These are phyloP conservation scores for Troides helena DNA, from an alignment of 2,888 invertebrate genomes.

Conservation along the genomic window DNA sequence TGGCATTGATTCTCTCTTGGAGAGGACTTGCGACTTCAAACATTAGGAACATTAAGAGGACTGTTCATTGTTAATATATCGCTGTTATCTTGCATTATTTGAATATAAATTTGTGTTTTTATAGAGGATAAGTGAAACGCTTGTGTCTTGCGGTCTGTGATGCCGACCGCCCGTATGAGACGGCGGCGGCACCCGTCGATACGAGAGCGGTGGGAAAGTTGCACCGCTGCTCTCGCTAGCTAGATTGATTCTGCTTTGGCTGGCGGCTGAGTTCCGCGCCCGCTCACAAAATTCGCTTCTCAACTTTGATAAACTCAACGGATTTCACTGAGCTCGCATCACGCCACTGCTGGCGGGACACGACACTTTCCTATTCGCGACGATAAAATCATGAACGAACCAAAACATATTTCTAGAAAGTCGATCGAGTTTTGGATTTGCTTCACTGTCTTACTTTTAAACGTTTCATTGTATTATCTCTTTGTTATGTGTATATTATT, in stretches of 20 bases:
- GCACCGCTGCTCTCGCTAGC: slow-evolving; percentile 63
- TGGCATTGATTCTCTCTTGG: no score
- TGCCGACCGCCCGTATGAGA: slow-evolving; percentile 41
- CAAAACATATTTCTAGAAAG: slow-evolving; percentile 10
- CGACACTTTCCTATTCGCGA: slow-evolving; percentile 19
- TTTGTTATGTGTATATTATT: background rate
- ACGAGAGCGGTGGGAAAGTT: slow-evolving; percentile 72
- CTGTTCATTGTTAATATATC: no score
- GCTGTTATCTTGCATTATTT: no score
- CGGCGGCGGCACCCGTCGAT: slow-evolving; percentile 52
- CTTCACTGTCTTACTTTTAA: background rate
- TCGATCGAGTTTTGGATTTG: background rate
- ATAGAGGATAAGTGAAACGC: background rate
- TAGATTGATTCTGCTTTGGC: slow-evolving; percentile 56
- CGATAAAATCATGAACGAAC: slow-evolving; percentile 21
- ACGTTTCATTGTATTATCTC: background rate
- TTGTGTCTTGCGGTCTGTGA: slow-evolving; percentile 14
- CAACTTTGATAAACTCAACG: slow-evolving; percentile 16
- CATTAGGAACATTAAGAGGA: no score
- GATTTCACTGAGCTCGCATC: slow-evolving; percentile 15
- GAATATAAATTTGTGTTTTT: no score
- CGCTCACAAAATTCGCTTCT: slow-evolving; percentile 15
- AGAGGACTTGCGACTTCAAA: no score
- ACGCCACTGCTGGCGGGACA: background rate
- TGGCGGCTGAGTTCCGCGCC: slow-evolving; percentile 40